A percentile compares a stretch with the other conserved stretches of the same genome.
Evolutionary conservation across 2,888 invertebrate genomes (phyloP).

Genomic region (Helleia helle): DNA sequence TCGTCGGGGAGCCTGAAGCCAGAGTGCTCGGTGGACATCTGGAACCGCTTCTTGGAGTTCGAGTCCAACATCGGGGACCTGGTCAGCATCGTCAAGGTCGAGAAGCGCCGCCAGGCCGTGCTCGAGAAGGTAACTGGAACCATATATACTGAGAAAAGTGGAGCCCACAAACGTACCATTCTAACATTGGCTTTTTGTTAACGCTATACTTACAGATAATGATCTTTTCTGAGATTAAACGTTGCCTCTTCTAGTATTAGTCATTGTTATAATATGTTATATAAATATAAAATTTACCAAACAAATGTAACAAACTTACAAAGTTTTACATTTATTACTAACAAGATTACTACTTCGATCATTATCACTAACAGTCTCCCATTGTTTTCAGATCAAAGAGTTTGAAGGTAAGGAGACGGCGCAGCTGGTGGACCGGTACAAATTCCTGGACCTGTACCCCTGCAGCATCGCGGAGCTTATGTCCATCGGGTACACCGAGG

Average conservation of each 20-base stretch:
- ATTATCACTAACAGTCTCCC: neutral
- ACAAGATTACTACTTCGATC: too few relatives aligned
- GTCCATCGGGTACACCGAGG: conserved; percentile 89
- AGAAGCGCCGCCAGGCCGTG: conserved; percentile 91
- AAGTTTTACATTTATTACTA: too few relatives aligned
- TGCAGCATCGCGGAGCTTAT: conserved; percentile 92
- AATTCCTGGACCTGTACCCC: conserved; percentile 95
- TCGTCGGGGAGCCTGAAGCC: conserved; percentile 93
- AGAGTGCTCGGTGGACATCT: conserved; percentile 96
- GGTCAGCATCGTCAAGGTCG: conserved; percentile 97
- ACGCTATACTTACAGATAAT: too few relatives aligned
- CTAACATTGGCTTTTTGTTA: too few relatives aligned
- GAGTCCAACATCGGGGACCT: conserved; percentile 99
- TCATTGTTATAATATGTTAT: too few relatives aligned
- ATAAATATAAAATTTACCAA: too few relatives aligned
- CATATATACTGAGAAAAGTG: too few relatives aligned
- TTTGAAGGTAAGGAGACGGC: conserved; percentile 98
- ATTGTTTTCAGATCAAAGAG: conserved; percentile 84
- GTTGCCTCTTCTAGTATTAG: too few relatives aligned
- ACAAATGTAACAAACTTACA: too few relatives aligned
- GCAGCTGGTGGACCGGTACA: conserved; percentile 95
- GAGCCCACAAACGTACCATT: too few relatives aligned
- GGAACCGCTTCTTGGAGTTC: conserved; percentile 98
- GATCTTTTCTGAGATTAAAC: too few relatives aligned
- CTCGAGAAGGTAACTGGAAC: conserved; percentile 83